Percentiles rank a stretch among this genome's conserved stretches.
Conservation (phyloP, 2,888 invertebrate genomes). For the Phengaris arion region DNA sequence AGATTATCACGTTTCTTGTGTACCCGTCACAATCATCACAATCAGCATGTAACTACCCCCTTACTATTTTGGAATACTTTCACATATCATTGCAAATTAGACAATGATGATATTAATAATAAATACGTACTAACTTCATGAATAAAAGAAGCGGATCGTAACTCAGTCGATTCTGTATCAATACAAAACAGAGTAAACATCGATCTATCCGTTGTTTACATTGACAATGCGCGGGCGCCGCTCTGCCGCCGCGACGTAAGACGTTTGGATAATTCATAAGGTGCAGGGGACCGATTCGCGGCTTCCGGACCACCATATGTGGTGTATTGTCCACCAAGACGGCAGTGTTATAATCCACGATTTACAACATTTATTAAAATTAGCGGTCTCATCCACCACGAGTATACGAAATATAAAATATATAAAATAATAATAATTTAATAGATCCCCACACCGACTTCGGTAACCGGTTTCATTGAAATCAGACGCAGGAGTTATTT, state of each 20-base stretch:
- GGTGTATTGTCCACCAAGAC: constrained; percentile 51
- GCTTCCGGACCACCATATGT: constrained; percentile 60
- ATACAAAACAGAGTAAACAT: constrained; percentile 40
- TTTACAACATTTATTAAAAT: constrained; percentile 22
- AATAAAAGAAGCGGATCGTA: background rate
- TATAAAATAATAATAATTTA: too few relatives aligned
- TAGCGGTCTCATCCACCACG: background rate
- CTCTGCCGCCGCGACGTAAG: constrained; percentile 56
- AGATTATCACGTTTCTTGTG: constrained; percentile 22
- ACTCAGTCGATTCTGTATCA: constrained; percentile 5
- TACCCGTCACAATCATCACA: background rate
- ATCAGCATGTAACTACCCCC: background rate
- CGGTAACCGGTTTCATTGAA: too few relatives aligned
- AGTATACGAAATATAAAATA: background rate
- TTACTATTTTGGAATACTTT: too few relatives aligned
- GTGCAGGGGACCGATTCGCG: constrained; percentile 45
- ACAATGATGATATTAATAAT: too few relatives aligned
- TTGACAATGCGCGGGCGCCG: constrained; percentile 56
- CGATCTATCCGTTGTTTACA: constrained; percentile 55
- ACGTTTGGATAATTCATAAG: constrained; percentile 76
- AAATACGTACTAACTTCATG: too few relatives aligned
- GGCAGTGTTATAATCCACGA: constrained; percentile 46
- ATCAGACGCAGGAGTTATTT: too few relatives aligned
- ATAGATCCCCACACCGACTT: too few relatives aligned
- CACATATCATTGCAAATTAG: too few relatives aligned